Conservation (phyloP, 2,113 vertebrate species). For the Xenus cinereus region DNA sequence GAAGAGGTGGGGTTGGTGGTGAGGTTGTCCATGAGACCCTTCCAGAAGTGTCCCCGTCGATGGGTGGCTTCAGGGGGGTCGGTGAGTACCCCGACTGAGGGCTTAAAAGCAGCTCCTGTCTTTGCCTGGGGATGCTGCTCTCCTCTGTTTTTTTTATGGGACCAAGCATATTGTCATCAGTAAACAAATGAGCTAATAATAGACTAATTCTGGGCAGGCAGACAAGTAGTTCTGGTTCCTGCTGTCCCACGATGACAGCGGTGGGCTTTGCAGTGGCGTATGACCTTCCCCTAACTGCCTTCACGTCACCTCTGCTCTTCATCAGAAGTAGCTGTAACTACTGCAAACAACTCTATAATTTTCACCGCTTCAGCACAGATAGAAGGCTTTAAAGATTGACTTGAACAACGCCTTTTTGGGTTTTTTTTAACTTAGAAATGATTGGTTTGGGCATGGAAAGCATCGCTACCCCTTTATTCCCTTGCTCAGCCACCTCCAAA, state of each 20-base stretch:
- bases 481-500: neutral
- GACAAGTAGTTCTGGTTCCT: neutral
- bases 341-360: neutral
- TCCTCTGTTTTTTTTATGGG: neutral
- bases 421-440: neutral
- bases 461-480: neutral
- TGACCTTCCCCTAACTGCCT: neutral
- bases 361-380: neutral
- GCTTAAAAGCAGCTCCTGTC: neutral
- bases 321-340: neutral
- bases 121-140: neutral
- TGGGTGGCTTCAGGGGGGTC: fast-evolving
- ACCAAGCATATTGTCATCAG: neutral
- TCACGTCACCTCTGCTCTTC: neutral
- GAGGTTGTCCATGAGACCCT: neutral
- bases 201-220: neutral
- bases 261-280: neutral
- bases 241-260: fast-evolving
- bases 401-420: fast-evolving
- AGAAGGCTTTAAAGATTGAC: neutral
- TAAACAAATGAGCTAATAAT: neutral
- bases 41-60: no score
- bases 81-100: neutral
- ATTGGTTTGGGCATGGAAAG: neutral
- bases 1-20: neutral